Base-by-base conservation (phyloP, 2,113 vertebrate species). In the Gobiocypris rarus region DNA sequence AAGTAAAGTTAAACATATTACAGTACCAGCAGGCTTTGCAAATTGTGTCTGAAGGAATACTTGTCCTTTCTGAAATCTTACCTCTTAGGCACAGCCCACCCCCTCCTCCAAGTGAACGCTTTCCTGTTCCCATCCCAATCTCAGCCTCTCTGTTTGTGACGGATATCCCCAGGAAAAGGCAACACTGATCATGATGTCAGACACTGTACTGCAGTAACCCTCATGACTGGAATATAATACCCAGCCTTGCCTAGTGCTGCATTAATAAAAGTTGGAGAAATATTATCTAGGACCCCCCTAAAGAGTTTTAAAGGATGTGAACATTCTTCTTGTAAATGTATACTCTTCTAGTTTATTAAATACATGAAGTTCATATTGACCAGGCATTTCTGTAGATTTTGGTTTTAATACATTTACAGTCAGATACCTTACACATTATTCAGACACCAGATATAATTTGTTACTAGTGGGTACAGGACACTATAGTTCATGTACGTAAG, bases 161-260 rank as follows among this genome's bases (percentile, higher is more conserved):
- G 87, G 87, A 88, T 88, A 84, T 88, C 87, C 87, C 87, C 87
- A 88, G 87, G 87, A 88, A 88, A 84, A 86, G 84, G 84, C 84
- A 84, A 74, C 84, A 84, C 45, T 38, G 82, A 67, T 80, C 54
- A 75, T 86, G 82, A 88, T 86, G 87, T 86, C 87, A 88, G 87
- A 74, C 80, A 34, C 45, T 88, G 84, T 77, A 71, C 74, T 43
- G 4, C 70, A 63, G 87, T 67, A 81, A 78, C 81, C 77, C 34
- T 84, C 19, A 15, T 28, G 10, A 31, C 31, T 70, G 61, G 82
- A 78, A 83, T 28, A n/a, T 19, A 65, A 65, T 4, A 67, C 1
- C 10, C 2, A 50, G 45, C 7, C 15, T 15, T 28, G 15, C 3
- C 34, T 24, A 9, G 75, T 15, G n/a, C n/a, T 34, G 5, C 38